These are phyloP conservation scores for Subacronicta megacephala DNA, from an alignment of 2,888 invertebrate genomes.

Conservation along the genomic window DNA sequence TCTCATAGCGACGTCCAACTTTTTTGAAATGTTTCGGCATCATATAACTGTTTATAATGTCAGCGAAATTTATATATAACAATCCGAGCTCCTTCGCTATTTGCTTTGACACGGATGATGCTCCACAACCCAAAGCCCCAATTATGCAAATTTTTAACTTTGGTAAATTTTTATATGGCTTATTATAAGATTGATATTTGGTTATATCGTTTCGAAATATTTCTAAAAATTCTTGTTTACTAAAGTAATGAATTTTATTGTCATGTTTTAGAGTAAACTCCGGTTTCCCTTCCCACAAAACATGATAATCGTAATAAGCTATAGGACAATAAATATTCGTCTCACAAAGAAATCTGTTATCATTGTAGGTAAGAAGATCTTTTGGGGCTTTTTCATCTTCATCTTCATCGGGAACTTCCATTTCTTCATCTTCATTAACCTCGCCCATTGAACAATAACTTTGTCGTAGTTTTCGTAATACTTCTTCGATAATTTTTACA, in stretches of 20 bases:
- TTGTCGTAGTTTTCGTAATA: constrained; percentile 74
- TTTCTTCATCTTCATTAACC: constrained; percentile 67
- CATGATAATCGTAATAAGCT: constrained; percentile 84
- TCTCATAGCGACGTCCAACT: constrained; percentile 81
- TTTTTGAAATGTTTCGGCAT: constrained; percentile 82
- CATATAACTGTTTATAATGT: constrained; percentile 72
- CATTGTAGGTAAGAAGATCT: constrained; percentile 70
- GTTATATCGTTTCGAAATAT: constrained; percentile 86
- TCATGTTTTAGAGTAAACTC: constrained; percentile 86
- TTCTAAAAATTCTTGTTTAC: constrained; percentile 82
- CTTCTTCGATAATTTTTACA: constrained; percentile 76
- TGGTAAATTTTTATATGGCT: constrained; percentile 82
- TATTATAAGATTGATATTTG: constrained; percentile 81
- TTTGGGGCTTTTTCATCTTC: constrained; percentile 66
- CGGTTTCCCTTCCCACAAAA: constrained; percentile 91
- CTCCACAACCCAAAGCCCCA: constrained; percentile 89
- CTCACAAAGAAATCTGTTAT: constrained; percentile 86
- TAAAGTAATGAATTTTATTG: constrained; percentile 88
- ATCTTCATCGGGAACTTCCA: constrained; percentile 64
- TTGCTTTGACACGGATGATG: constrained; percentile 82
- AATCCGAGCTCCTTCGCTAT: constrained; percentile 89
- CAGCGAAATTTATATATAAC: constrained; percentile 84
- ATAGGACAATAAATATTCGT: constrained; percentile 91
- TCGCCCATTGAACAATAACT: constrained; percentile 70
- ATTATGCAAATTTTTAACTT: constrained; percentile 89